Percentiles rank a stretch among this genome's conserved stretches.
Conservation (phyloP, 2,113 vertebrate species). For the Aldabrachelys gigantea region DNA sequence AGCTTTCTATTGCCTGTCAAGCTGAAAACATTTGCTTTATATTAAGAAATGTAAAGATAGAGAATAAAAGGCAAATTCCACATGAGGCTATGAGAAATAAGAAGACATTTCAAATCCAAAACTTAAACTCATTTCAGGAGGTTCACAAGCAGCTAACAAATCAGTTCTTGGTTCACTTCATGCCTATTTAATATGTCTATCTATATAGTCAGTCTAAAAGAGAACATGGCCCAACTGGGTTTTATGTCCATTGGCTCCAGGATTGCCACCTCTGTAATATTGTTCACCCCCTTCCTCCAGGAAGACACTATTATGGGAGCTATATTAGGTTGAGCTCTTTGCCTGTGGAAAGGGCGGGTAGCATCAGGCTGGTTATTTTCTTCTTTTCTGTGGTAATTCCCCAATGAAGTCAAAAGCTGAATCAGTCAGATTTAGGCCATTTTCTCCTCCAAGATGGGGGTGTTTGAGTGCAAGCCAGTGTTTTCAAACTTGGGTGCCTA, state of each 20-base stretch:
- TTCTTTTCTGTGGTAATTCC: background rate
- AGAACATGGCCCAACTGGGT: too few species aligned
- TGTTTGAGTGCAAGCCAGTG: background rate
- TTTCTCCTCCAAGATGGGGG: background rate
- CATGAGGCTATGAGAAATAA: background rate
- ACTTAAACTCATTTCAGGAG: background rate
- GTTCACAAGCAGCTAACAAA: background rate
- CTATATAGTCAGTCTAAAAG: background rate
- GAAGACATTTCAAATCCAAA: background rate
- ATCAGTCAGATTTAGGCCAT: background rate
- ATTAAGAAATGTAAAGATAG: background rate
- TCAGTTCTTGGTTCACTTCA: background rate
- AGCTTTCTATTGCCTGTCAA: background rate
- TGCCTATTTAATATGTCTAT: background rate
- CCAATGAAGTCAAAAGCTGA: background rate
- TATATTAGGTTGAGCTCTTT: background rate
- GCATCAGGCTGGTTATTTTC: background rate
- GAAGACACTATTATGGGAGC: background rate
- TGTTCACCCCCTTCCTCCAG: background rate
- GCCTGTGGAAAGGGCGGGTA: background rate
- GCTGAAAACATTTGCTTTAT: background rate
- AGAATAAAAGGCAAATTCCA: background rate
- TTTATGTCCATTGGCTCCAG: accelerated
- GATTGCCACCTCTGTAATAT: background rate
- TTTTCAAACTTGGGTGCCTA: background rate